Percentiles rank a stretch among this genome's conserved stretches.
phyloP scores from a whole-genome alignment of 2,797 vertebrate genomes.

The Diglossa cyanea region DNA sequence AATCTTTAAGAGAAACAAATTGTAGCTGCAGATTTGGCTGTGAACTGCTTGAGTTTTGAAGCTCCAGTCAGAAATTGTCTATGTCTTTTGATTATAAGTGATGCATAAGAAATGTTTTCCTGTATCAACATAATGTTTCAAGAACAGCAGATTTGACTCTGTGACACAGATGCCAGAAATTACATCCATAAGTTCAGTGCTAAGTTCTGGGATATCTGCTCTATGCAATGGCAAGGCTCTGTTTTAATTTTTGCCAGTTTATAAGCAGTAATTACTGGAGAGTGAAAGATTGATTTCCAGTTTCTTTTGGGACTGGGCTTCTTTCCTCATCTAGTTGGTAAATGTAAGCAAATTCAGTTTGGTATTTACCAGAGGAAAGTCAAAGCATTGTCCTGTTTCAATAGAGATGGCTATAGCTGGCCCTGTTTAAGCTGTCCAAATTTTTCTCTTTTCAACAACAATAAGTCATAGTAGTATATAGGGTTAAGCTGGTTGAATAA shows the following conservation, averaged over 20 bases:
- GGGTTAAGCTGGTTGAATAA: neutral
- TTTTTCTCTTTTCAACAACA: neutral
- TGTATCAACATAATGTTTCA: neutral
- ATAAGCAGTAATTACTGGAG: neutral
- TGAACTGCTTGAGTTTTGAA: neutral
- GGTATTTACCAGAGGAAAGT: neutral
- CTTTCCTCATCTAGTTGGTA: neutral
- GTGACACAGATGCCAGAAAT: neutral
- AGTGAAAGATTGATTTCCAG: neutral
- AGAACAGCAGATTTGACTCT: neutral
- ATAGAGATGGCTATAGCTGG: neutral
- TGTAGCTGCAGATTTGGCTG: neutral
- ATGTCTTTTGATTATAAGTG: neutral
- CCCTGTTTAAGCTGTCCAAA: neutral
- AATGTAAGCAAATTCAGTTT: neutral
- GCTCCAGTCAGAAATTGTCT: neutral
- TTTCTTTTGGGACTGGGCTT: neutral
- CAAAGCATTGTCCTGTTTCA: neutral
- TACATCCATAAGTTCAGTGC: neutral
- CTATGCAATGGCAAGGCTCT: neutral
- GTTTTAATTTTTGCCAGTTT: neutral
- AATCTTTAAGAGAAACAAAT: neutral
- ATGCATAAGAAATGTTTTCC: neutral
- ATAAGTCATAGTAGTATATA: neutral
- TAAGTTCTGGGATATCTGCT: neutral